These are phyloP conservation scores for Mus spicilegus DNA, from an alignment of 2,113 vertebrate genomes.

Conservation along the genomic window DNA sequence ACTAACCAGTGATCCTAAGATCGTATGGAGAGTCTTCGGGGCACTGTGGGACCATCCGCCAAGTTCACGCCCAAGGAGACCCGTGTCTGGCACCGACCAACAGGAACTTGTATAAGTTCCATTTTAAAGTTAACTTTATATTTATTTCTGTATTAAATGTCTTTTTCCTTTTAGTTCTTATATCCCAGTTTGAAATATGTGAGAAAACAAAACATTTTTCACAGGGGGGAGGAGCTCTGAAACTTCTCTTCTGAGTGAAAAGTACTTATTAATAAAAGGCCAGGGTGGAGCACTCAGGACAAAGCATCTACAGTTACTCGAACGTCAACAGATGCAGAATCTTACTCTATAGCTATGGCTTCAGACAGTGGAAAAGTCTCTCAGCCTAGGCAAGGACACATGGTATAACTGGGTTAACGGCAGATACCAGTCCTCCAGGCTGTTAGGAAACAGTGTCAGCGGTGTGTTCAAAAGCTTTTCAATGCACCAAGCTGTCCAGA, in stretches of 20 bases:
- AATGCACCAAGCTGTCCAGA: background rate
- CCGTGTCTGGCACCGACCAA: too few relatives aligned
- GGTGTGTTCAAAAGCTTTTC: background rate
- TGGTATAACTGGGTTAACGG: background rate
- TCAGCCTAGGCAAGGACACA: background rate
- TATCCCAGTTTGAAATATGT: slow-evolving; percentile 18
- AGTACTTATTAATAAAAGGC: slow-evolving; percentile 51
- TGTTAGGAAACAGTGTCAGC: background rate
- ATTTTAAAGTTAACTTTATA: slow-evolving; percentile 7
- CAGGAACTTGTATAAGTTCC: background rate
- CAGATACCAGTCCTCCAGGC: background rate
- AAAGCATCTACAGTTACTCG: background rate
- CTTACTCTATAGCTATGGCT: background rate
- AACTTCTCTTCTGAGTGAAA: slow-evolving; percentile 55
- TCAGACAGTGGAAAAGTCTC: background rate
- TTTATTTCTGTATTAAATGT: slow-evolving; percentile 33
- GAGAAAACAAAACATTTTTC: background rate
- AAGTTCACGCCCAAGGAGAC: too few relatives aligned
- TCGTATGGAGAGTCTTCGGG: too few relatives aligned
- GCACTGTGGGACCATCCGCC: too few relatives aligned
- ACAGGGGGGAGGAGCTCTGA: slow-evolving; percentile 14
- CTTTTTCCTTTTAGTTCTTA: slow-evolving; percentile 57
- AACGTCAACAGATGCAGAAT: background rate
- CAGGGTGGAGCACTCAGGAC: background rate
- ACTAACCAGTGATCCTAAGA: too few relatives aligned